Percentiles rank a stretch among this genome's conserved stretches.
Conservation (phyloP, 2,797 vertebrate species). For the Channallabes apus region DNA sequence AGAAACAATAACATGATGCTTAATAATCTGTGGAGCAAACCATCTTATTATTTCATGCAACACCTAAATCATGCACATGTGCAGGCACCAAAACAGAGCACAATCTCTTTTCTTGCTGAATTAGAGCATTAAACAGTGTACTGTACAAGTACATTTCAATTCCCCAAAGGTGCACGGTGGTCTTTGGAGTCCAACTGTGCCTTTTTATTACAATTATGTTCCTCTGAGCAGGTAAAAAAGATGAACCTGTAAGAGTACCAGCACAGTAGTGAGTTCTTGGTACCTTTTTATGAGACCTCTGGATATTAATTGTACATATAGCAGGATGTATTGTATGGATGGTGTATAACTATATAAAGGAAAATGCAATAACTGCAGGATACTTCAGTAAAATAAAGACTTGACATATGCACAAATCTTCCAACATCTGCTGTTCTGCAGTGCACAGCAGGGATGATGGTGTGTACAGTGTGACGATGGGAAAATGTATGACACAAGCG, state of each 20-base stretch:
- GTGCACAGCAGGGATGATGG: background rate
- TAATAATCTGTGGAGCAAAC: background rate
- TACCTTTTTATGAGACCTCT: background rate
- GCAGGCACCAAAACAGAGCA: background rate
- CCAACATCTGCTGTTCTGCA: conserved; percentile 7
- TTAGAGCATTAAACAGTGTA: background rate
- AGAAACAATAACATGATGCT: background rate
- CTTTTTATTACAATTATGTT: background rate
- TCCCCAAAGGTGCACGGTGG: background rate
- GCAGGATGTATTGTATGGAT: background rate
- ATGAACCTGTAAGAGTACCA: background rate
- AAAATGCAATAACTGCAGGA: background rate
- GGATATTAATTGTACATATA: background rate
- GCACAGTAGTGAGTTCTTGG: background rate
- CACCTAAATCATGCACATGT: background rate
- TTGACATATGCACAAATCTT: background rate
- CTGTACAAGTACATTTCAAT: background rate
- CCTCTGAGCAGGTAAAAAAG: background rate
- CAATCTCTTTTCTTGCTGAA: background rate
- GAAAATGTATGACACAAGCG: background rate
- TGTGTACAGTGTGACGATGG: background rate
- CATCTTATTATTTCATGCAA: background rate
- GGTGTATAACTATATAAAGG: background rate
- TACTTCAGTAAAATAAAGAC: background rate
- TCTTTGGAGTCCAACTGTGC: background rate